Evolutionary conservation across 1,140 invertebrate genomes (phyloP), one percentile per base, ranked within the genome.

Genomic region (Camponotus vicinus): DNA sequence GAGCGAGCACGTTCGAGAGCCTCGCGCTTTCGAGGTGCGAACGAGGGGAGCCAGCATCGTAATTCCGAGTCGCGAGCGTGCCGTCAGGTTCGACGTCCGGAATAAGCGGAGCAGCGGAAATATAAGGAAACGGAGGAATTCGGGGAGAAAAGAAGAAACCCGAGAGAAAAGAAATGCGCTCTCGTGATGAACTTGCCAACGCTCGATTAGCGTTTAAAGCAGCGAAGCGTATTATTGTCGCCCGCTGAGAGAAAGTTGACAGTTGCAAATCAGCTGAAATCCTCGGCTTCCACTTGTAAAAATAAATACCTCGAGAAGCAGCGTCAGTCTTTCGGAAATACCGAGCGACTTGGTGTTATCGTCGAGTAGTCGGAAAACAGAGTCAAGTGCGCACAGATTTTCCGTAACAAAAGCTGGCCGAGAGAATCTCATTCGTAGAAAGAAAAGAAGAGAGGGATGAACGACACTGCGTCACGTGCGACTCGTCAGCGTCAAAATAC

Each of bases 21-120:
- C 78, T 75, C 63, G 77, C 78, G 77, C 83, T 84, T 63, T 59
- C 79, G 70, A 71, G 73, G 75, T 57, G 79, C 63, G 75, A 78
- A 49, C 55, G 40, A 80, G 76, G 61, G n/a, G 71, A 8, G 15
- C 21, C 63, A 15, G 37, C 32, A 8, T 11, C 40, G 77, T 55
- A 49, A 86, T 37, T 27, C 70, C 21, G 57, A 73, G 86, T 76
- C 87, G 27, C 49, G 49, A 37, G 21, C 52, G 42, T 18, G 37
- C 13, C 3, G 40, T 79, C 45, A n/a, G 37, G 37, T 59, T 71
- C 66, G 78, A 71, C 6, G 66, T 83, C 27, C 79, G 18, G 40
- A 18, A 13, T 18, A 9, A 59, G 18, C 42, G 11, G 15, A 57
- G 61, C 37, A 40, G 13, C 34, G 37, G 21, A 69, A 27, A 6